phyloP scores from a whole-genome alignment of 1,140 invertebrate species.

The Geopemphigus sp. region DNA sequence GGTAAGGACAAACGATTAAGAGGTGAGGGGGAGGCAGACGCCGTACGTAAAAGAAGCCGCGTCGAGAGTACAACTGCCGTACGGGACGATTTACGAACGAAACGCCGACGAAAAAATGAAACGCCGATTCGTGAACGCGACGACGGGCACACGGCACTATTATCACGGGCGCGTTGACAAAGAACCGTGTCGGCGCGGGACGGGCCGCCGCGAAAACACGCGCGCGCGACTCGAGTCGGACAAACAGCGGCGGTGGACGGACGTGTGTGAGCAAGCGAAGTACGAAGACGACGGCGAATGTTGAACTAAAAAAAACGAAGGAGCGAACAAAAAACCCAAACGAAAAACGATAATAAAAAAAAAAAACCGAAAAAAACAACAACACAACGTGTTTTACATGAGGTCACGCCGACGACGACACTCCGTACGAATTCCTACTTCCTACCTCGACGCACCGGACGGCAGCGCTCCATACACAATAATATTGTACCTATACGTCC shows the following conservation, averaged over 20 bases:
- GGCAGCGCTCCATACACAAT: neutral
- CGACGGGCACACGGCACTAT: too few relatives aligned
- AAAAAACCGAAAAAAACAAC: conserved; percentile 15
- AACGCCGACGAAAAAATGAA: too few relatives aligned
- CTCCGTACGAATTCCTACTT: neutral
- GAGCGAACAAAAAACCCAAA: neutral
- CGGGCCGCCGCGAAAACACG: too few relatives aligned
- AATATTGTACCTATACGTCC: neutral
- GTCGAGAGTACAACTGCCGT: too few relatives aligned
- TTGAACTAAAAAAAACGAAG: neutral
- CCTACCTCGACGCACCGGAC: neutral
- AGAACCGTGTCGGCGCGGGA: too few relatives aligned
- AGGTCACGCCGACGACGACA: conserved; percentile 18
- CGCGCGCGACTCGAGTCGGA: neutral
- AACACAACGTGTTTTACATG: conserved; percentile 44
- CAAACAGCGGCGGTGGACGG: neutral
- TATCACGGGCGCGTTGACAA: too few relatives aligned
- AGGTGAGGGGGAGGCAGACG: too few relatives aligned
- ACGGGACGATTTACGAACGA: too few relatives aligned
- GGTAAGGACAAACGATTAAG: too few relatives aligned
- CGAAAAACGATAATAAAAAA: neutral
- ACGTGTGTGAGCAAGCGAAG: too few relatives aligned
- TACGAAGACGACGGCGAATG: neutral
- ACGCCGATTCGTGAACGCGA: too few relatives aligned
- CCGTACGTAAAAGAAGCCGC: too few relatives aligned